Percentiles rank a stretch among this genome's conserved stretches.
Conservation (phyloP, 2,888 invertebrate genomes). For the Lepeophtheirus nordmannii region DNA sequence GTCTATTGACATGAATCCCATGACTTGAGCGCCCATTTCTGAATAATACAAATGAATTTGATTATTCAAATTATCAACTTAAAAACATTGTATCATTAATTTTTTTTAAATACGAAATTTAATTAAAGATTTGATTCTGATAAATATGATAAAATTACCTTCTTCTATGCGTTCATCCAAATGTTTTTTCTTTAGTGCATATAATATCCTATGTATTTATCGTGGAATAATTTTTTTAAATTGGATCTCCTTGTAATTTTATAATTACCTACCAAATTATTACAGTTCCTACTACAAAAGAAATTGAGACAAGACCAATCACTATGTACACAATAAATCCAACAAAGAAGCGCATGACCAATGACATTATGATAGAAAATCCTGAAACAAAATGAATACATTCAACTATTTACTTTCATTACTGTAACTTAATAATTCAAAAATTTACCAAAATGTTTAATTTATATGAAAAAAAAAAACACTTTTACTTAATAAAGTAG, state of each 20-base stretch:
- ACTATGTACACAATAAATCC: constrained; percentile 48
- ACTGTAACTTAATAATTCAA: not conserved
- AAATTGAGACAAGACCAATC: constrained; percentile 40
- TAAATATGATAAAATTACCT: too few relatives aligned
- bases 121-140: too few relatives aligned
- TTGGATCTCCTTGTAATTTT: too few relatives aligned
- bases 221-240: constrained; percentile 12
- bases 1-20: too few relatives aligned
- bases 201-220: not conserved
- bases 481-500: too few relatives aligned
- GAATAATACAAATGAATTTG: too few relatives aligned
- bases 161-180: not conserved
- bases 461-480: not conserved
- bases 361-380: constrained; percentile 12
- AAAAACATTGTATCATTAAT: too few relatives aligned
- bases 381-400: not conserved
- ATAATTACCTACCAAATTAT: constrained; percentile 41
- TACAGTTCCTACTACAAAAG: constrained; percentile 41
- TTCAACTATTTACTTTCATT: too few relatives aligned
- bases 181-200: constrained; percentile 4
- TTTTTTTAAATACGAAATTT: too few relatives aligned
- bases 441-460: not conserved
- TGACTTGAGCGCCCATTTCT: too few relatives aligned
- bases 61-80: too few relatives aligned
- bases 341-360: constrained; percentile 43